phyloP scores from a whole-genome alignment of 2,113 vertebrate species.

The Stegastes partitus region DNA sequence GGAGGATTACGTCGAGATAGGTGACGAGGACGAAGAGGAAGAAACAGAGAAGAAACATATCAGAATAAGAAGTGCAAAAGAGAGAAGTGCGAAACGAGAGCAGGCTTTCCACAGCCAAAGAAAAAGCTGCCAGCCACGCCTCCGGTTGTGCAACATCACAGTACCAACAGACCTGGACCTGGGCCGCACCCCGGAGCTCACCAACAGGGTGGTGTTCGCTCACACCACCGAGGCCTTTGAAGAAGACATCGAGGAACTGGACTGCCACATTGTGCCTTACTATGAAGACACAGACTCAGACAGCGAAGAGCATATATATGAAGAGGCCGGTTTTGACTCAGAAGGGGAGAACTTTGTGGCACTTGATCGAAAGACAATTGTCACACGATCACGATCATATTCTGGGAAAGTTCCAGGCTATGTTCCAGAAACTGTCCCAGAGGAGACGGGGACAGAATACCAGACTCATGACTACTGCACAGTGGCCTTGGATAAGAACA shows the following conservation, averaged over 20 bases:
- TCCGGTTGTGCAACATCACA: constrained; percentile 86
- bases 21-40: constrained; percentile 84
- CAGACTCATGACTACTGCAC: constrained; percentile 83
- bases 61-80: constrained; percentile 76
- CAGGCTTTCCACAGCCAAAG: constrained; percentile 72
- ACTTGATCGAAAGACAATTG: constrained; percentile 87
- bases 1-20: constrained; percentile 87
- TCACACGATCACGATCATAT: constrained; percentile 91
- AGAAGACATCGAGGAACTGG: constrained; percentile 87
- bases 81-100: constrained; percentile 79
- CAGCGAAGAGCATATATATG: constrained; percentile 87
- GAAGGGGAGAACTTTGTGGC: constrained; percentile 88
- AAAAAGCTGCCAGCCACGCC: constrained; percentile 85
- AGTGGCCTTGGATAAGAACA: constrained; percentile 81
- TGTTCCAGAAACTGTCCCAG: constrained; percentile 97
- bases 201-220: constrained; percentile 85
- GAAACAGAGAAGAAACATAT: constrained; percentile 79
- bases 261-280: constrained; percentile 88
- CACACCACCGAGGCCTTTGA: constrained; percentile 87
- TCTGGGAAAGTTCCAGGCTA: constrained; percentile 92
- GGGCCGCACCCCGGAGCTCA: constrained; percentile 83
- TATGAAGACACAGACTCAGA: constrained; percentile 85
- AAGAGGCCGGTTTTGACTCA: constrained; percentile 82
- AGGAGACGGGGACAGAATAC: constrained; percentile 90
- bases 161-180: constrained; percentile 83